These are phyloP conservation scores for Darevskia nairensis DNA, from an alignment of 2,797 vertebrate genomes.

Conservation along the genomic window DNA sequence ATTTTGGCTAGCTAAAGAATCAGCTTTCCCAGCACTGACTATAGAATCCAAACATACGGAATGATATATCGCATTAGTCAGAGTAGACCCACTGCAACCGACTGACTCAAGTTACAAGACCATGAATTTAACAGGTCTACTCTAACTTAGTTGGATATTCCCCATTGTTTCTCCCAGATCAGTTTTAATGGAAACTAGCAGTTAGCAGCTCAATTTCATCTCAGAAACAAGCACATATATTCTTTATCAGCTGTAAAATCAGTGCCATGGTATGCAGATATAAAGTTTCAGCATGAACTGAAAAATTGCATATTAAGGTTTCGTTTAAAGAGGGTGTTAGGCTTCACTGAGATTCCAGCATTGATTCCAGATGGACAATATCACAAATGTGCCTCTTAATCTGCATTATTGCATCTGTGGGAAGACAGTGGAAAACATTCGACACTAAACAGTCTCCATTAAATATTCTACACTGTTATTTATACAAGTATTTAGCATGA, in stretches of 20 bases:
- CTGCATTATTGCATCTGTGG: neutral
- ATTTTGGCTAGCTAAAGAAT: constrained; percentile 1
- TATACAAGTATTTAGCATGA: neutral
- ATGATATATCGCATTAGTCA: neutral
- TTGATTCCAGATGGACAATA: neutral
- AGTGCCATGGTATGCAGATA: neutral
- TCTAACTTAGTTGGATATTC: neutral
- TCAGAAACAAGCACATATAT: neutral
- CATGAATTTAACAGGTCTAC: neutral
- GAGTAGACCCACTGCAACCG: neutral
- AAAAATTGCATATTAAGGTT: neutral
- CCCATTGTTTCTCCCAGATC: neutral
- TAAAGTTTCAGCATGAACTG: neutral
- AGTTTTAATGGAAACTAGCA: neutral
- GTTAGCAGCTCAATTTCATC: neutral
- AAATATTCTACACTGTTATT: neutral
- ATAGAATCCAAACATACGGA: no score
- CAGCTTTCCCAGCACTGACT: neutral
- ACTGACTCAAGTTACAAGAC: neutral
- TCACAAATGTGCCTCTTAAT: neutral
- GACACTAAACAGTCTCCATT: neutral
- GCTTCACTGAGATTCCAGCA: neutral
- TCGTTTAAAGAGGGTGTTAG: neutral
- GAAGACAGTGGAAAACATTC: neutral
- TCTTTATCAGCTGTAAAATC: neutral